These are phyloP conservation scores for Cynopterus sphinx DNA, from an alignment of 2,797 vertebrate genomes.

Conservation along the genomic window DNA sequence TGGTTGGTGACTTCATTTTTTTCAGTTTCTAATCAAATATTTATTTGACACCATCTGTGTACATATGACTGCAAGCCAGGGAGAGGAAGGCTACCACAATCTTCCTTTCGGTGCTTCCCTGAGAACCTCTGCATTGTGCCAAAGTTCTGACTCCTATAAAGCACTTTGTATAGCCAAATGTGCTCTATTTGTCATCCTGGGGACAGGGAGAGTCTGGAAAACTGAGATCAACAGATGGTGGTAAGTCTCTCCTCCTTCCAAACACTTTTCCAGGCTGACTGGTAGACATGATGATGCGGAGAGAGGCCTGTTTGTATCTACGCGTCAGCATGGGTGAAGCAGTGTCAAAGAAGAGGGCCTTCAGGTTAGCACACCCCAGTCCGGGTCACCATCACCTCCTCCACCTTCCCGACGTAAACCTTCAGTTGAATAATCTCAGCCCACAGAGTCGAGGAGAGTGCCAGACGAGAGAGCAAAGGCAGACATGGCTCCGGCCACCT, in stretches of 20 bases:
- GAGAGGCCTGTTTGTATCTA: not conserved
- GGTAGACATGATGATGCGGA: not conserved
- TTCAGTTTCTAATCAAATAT: constrained; percentile 42
- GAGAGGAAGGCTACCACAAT: not conserved
- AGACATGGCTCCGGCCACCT: not conserved
- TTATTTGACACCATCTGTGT: constrained; percentile 27
- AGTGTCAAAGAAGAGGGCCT: not conserved
- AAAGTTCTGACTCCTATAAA: not conserved
- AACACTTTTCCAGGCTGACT: not conserved
- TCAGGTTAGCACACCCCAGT: not conserved
- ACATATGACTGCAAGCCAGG: not conserved
- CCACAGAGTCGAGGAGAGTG: not conserved
- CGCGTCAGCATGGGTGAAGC: not conserved
- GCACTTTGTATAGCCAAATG: not conserved
- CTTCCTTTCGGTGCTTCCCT: not conserved
- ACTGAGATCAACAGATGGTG: constrained; percentile 10
- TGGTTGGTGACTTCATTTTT: constrained; percentile 5
- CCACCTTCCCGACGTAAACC: not conserved
- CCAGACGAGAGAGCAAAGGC: not conserved
- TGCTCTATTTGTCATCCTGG: not conserved
- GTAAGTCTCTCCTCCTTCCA: not conserved
- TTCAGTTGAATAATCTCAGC: not conserved
- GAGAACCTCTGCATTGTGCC: not conserved
- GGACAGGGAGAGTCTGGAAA: constrained; percentile 14
- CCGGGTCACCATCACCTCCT: not conserved